phyloP scores from a whole-genome alignment of 2,113 vertebrate species.

The Callithrix jacchus region DNA sequence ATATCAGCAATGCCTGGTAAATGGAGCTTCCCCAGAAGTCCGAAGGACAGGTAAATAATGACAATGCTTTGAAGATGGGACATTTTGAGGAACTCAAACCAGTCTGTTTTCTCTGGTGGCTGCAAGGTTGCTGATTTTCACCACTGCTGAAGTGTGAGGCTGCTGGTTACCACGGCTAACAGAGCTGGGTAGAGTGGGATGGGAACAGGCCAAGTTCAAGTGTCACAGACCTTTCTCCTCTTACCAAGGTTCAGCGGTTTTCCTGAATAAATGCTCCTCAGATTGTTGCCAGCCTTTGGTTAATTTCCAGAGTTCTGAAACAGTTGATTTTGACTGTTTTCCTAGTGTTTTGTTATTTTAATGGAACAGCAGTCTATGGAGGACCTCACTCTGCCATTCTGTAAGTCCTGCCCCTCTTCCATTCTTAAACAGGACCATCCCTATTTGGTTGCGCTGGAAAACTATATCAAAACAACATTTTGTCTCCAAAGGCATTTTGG shows the following conservation, averaged over 20 bases:
- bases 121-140: neutral
- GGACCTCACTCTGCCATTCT: neutral
- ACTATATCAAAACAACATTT: neutral
- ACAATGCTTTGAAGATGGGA: neutral
- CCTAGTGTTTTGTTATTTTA: neutral
- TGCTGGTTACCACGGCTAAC: neutral
- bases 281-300: neutral
- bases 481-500: neutral
- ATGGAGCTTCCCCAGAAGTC: neutral
- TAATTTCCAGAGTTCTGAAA: neutral
- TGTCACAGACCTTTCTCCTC: neutral
- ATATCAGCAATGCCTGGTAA: neutral
- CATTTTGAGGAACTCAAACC: neutral
- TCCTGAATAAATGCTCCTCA: neutral
- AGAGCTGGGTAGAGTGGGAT: neutral
- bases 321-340: neutral
- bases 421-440: neutral
- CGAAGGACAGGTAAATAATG: neutral
- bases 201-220: neutral
- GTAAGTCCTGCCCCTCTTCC: neutral
- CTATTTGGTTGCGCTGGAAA: neutral
- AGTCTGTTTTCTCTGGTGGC: neutral
- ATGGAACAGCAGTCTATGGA: neutral
- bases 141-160: neutral
- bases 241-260: neutral